These are phyloP conservation scores for Nemurella pictetii DNA, from an alignment of 2,888 invertebrate genomes.

Conservation along the genomic window DNA sequence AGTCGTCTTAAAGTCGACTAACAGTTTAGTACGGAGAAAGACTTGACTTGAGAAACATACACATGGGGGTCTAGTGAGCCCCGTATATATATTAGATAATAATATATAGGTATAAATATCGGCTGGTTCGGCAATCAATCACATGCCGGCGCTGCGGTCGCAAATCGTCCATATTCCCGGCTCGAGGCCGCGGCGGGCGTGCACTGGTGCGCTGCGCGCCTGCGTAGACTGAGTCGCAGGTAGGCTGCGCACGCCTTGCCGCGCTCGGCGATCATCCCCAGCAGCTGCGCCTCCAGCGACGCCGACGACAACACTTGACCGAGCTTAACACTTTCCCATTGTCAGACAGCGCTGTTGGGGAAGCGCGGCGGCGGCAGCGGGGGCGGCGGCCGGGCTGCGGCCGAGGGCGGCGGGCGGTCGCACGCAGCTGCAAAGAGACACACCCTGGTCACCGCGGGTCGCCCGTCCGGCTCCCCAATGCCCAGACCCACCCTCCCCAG, in stretches of 20 bases:
- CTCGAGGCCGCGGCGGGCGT: constrained; percentile 36
- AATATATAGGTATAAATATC: no score
- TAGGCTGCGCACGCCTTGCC: constrained; percentile 66
- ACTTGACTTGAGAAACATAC: constrained; percentile 40
- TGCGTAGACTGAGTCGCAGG: constrained; percentile 65
- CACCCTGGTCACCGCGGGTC: not conserved
- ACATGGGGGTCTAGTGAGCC: constrained; percentile 39
- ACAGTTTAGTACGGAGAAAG: constrained; percentile 21
- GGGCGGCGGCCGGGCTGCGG: constrained; percentile 63
- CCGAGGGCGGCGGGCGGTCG: constrained; percentile 74
- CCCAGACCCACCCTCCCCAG: no score
- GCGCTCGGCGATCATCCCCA: constrained; percentile 60
- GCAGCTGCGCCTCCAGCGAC: constrained; percentile 61
- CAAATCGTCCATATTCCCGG: no score
- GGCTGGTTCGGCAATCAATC: constrained; percentile 20
- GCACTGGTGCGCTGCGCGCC: constrained; percentile 34
- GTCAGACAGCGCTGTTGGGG: constrained; percentile 80
- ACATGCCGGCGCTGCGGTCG: no score
- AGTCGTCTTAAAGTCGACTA: constrained; percentile 1
- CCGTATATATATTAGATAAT: not conserved
- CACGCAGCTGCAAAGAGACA: constrained; percentile 70
- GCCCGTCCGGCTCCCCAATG: no score
- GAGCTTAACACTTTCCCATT: constrained; percentile 69
- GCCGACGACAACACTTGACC: constrained; percentile 54
- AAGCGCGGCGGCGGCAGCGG: constrained; percentile 80